phyloP scores from a whole-genome alignment of 2,888 invertebrate genomes.

The Eulithis testata region DNA sequence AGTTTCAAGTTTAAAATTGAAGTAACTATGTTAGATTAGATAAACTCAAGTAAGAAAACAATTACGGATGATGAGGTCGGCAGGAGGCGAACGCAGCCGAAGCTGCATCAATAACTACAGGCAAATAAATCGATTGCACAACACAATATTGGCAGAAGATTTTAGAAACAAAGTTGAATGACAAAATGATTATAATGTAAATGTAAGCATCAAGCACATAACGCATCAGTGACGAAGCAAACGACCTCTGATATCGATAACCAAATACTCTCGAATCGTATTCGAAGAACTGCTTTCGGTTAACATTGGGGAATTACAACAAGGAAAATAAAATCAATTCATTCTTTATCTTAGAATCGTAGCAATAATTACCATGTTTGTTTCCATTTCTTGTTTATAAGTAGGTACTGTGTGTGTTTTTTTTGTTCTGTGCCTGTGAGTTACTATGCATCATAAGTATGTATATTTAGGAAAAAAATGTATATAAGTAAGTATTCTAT shows the following conservation, averaged over 20 bases:
- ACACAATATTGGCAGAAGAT: slow-evolving; percentile 12
- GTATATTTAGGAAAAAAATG: too few relatives aligned
- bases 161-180: slow-evolving; percentile 19
- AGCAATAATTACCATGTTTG: slow-evolving; percentile 20
- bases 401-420: too few relatives aligned
- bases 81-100: slow-evolving; percentile 25
- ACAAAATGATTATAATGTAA: slow-evolving; percentile 10
- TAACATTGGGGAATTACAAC: slow-evolving; percentile 59
- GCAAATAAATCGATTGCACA: slow-evolving; percentile 16
- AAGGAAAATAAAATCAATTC: slow-evolving; percentile 59
- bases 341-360: slow-evolving; percentile 38
- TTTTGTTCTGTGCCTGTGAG: too few relatives aligned
- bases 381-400: too few relatives aligned
- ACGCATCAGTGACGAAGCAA: slow-evolving; percentile 46
- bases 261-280: slow-evolving; percentile 60
- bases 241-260: slow-evolving; percentile 60
- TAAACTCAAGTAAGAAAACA: slow-evolving; percentile 2
- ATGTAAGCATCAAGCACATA: slow-evolving; percentile 24
- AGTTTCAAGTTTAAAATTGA: too few relatives aligned
- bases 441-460: too few relatives aligned
- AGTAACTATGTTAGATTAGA: too few relatives aligned
- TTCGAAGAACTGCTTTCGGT: slow-evolving; percentile 76
- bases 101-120: slow-evolving; percentile 7
- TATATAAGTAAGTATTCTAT: too few relatives aligned
- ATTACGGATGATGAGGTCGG: slow-evolving; percentile 16